Evolutionary conservation across 2,113 vertebrate genomes (phyloP), one percentile per base, ranked within the genome.

Genomic region (Lagopus muta): DNA sequence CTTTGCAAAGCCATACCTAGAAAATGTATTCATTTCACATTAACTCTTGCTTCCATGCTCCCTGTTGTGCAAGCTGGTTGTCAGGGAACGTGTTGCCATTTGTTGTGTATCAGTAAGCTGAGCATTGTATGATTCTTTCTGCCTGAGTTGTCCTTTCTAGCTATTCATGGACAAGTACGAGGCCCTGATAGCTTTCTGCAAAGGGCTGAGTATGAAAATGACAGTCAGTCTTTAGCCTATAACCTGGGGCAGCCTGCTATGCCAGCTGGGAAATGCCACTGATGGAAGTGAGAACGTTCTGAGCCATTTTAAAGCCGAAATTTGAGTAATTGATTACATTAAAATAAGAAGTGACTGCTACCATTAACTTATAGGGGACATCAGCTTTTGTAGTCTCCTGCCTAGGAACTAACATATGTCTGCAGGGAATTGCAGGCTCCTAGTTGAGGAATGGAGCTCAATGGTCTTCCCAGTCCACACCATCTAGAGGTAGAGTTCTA

Each of bases 281-380:
- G 30, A 0, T 19, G 20, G 61, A 60, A 74, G 65, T 81, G 13
- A 43, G 14, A 76, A 72, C 6, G 17, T 32, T 92, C 70, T 43
- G 8, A 34, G 22, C 18, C 66, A 38, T 6, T 84, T 85, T 76
- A 20, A 34, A 36, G n/a, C 20, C 40, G 81, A 73, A 60, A 58
- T 48, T n/a, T 45, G 55, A 66, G 55, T 28, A 25, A 22, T 27
- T 8, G 15, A 48, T 88, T 38, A 18, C 14, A 11, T 43, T 38
- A 42, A 74, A 79, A 18, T 10, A 81, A 78, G 38, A 66, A 77
- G 58, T 81, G 11, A 54, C 20, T 79, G 45, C 50, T 50, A 32
- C 2, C 3, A 2, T 86, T 61, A 10, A 34, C 74, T 84, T 84
- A 20, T 52, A 22, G 0, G 1, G 21, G 66, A 25, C 8, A 16